Conservation (phyloP, 2,797 vertebrate genomes). For the Chromobotia macracanthus region DNA sequence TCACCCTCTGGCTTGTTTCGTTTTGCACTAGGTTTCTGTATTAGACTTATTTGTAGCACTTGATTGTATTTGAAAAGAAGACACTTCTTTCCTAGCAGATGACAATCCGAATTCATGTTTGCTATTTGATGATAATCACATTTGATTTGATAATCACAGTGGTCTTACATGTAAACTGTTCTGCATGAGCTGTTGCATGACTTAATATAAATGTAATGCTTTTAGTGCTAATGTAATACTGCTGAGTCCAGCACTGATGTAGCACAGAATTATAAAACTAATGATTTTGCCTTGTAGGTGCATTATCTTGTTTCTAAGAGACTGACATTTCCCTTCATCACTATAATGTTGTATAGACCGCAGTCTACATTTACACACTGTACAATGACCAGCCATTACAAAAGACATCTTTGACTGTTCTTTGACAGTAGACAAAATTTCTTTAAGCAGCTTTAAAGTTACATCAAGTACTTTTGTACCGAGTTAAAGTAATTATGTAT, state of each 20-base stretch:
- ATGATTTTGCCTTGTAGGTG: conserved; percentile 5
- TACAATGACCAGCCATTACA: not conserved
- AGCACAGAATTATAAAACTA: conserved; percentile 20
- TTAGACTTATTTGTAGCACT: conserved; percentile 3
- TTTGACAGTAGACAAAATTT: not conserved
- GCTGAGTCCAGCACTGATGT: not conserved
- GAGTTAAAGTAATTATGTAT: too few species aligned
- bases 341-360: not conserved
- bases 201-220: not conserved
- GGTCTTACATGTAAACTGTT: not conserved
- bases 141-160: conserved; percentile 11
- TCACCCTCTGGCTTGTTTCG: too few species aligned
- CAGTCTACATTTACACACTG: not conserved
- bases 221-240: conserved; percentile 17
- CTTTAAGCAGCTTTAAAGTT: not conserved
- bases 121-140: too few species aligned
- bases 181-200: not conserved
- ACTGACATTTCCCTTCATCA: not conserved
- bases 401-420: not conserved
- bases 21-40: not conserved
- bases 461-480: not conserved
- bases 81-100: not conserved
- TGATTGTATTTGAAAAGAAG: not conserved
- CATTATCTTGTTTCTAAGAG: conserved; percentile 31
- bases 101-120: not conserved